Percentiles rank a stretch among this genome's conserved stretches.
Conservation (phyloP, 2,797 vertebrate species). For the Danionella dracula region DNA sequence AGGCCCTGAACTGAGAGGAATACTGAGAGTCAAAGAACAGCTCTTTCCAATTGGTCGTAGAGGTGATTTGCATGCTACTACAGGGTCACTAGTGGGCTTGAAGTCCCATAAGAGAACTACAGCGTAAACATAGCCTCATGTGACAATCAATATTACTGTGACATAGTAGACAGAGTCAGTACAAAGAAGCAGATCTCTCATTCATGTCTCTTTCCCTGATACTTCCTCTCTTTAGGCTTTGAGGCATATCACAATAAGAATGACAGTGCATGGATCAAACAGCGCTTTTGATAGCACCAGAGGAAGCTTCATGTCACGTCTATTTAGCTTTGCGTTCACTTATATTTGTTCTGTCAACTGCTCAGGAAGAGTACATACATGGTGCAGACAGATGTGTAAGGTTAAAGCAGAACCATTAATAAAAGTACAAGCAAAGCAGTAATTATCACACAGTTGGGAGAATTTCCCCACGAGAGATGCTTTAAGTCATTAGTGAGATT, state of each 20-base stretch:
- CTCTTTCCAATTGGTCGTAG: constrained; percentile 23
- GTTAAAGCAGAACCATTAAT: constrained; percentile 58
- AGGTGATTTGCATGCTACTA: constrained; percentile 23
- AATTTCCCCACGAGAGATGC: constrained; percentile 23
- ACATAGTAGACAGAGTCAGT: neutral
- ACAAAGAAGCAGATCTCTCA: constrained; percentile 5
- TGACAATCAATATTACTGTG: constrained; percentile 27
- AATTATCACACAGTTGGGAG: constrained; percentile 44
- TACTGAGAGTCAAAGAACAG: constrained; percentile 39
- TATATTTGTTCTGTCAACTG: neutral
- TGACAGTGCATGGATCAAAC: constrained; percentile 34
- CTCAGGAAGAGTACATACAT: neutral
- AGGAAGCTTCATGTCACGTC: constrained; percentile 20
- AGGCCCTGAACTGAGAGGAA: constrained; percentile 21
- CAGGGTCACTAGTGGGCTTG: constrained; percentile 18
- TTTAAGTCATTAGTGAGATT: constrained; percentile 32
- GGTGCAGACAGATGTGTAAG: constrained; percentile 53
- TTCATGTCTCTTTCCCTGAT: neutral
- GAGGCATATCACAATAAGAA: constrained; percentile 2
- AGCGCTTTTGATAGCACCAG: neutral
- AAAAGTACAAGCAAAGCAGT: constrained; percentile 56
- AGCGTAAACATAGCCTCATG: constrained; percentile 1
- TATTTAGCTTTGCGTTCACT: constrained; percentile 2
- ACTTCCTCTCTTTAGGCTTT: constrained; percentile 14
- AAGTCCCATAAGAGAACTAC: constrained; percentile 7